Evolutionary conservation across 2,797 vertebrate species (phyloP), one percentile per base, ranked within the genome.

Genomic region (Bovichtus variegatus): DNA sequence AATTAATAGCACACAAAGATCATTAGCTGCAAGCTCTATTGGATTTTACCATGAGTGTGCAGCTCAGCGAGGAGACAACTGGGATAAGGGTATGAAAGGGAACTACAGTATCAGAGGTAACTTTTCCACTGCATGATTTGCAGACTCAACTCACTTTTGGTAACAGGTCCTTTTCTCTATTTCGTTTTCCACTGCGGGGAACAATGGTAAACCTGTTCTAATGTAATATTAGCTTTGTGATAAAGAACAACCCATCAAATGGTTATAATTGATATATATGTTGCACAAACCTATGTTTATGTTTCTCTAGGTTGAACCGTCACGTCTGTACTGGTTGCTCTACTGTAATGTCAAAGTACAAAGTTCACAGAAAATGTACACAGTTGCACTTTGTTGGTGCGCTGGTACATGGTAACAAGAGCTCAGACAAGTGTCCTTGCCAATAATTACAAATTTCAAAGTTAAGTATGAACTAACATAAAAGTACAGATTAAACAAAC

Each of bases 351-450:
- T 54, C 43, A 76, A 77, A 83, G 63, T 71, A 31, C 50, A 83
- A 67, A 82, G 71, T 65, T 54, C 21, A 80, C n/a, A 57, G 53
- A 61, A 69, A 81, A 82, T 80, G 19, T 65, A 67, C 69, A 83
- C n/a, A 54, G 73, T n/a, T 9, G 8, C 49, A 55, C 69, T 71
- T 76, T 69, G 46, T 75, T 76, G 62, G 10, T 6, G 8, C 31
- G 31, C 31, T 8, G 31, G 31, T 31, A 76, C 66, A 66, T 75
- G 38, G 21, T 53, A 66, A 71, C 70, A 64, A 15, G 8, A 41
- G 40, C 44, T 77, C 5, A 64, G 67, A 27, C 43, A 62, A 46
- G 18, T 49, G 23, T 36, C 67, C 29, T 11, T 7, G 68, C 46
- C 46, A 64, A 66, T 82, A 58, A 76, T 73, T 78, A 50, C 23